Percentiles rank a stretch among this genome's conserved stretches.
Evolutionary conservation across 2,797 vertebrate genomes (phyloP).

Genomic region (Benthosema pterotum): DNA sequence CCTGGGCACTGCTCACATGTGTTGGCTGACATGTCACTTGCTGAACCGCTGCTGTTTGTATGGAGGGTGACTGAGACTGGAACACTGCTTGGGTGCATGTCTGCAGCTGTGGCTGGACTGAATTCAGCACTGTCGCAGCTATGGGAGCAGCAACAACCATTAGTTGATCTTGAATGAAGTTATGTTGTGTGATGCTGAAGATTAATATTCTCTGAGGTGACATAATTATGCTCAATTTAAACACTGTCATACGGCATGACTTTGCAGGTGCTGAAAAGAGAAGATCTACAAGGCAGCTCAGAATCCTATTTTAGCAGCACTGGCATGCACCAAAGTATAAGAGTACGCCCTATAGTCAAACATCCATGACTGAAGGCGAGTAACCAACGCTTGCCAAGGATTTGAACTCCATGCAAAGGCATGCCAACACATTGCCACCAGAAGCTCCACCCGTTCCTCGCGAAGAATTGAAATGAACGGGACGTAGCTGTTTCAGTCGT

Average conservation of each 20-base stretch:
- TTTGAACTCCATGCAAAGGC: no score
- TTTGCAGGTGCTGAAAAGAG: no score
- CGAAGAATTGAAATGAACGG: no score
- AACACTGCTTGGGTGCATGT: conserved; percentile 75
- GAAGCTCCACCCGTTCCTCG: no score
- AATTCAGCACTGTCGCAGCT: conserved; percentile 90
- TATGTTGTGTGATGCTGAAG: neutral
- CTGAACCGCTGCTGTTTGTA: conserved; percentile 70
- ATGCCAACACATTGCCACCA: no score
- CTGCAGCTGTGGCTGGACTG: conserved; percentile 85
- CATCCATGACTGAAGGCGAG: neutral
- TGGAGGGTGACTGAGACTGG: conserved; percentile 78
- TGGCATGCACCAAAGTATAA: no score
- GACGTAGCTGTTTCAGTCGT: no score
- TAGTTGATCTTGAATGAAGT: neutral
- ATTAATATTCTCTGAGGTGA: no score
- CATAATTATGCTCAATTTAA: no score
- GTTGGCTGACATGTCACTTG: conserved; percentile 68
- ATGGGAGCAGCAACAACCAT: conserved; percentile 36
- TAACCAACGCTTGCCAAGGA: neutral
- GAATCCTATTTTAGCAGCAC: neutral
- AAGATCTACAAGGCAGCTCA: neutral
- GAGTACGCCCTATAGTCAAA: no score
- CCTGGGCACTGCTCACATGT: conserved; percentile 74
- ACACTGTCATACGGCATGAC: no score